A percentile compares a stretch with the other conserved stretches of the same genome.
Conservation (phyloP, 1,140 invertebrate genomes). For the Philopotamus ludificatus region DNA sequence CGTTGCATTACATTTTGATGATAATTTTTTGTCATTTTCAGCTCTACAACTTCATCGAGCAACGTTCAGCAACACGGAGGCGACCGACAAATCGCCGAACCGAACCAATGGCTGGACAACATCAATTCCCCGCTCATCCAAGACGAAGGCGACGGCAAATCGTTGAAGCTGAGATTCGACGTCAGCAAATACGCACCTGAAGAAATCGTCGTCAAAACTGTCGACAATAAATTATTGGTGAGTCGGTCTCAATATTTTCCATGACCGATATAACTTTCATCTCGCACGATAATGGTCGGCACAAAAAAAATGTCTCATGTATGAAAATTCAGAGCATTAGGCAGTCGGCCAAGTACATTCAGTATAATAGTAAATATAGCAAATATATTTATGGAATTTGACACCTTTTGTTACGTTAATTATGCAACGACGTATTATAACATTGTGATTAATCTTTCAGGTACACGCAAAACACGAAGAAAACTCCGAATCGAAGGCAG, state of each 20-base stretch:
- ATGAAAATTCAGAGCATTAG: conserved; percentile 8
- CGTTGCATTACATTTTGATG: no score
- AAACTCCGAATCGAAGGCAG: conserved; percentile 89
- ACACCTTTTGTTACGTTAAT: conserved; percentile 2
- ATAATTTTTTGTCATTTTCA: conserved; percentile 45
- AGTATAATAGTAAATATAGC: conserved; percentile 10
- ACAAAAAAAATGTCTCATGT: not conserved
- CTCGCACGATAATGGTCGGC: not conserved
- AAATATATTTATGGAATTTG: not conserved
- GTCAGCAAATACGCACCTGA: conserved; percentile 93
- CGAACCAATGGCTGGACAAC: conserved; percentile 57
- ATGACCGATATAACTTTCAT: not conserved
- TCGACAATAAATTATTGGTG: conserved; percentile 93
- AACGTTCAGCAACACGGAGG: conserved; percentile 56
- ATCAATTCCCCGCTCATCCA: conserved; percentile 90
- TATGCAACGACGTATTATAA: conserved; percentile 10
- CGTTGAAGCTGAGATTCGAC: conserved; percentile 88
- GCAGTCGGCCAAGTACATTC: conserved; percentile 24
- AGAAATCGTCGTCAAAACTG: conserved; percentile 95
- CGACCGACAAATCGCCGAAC: conserved; percentile 57
- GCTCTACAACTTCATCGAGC: conserved; percentile 59
- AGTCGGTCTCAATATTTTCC: conserved; percentile 39
- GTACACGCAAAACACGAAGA: conserved; percentile 96
- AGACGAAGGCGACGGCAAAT: conserved; percentile 86
- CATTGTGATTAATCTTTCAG: conserved; percentile 58